Conservation (phyloP, 2,888 invertebrate genomes). For the Watsonalla binaria region DNA sequence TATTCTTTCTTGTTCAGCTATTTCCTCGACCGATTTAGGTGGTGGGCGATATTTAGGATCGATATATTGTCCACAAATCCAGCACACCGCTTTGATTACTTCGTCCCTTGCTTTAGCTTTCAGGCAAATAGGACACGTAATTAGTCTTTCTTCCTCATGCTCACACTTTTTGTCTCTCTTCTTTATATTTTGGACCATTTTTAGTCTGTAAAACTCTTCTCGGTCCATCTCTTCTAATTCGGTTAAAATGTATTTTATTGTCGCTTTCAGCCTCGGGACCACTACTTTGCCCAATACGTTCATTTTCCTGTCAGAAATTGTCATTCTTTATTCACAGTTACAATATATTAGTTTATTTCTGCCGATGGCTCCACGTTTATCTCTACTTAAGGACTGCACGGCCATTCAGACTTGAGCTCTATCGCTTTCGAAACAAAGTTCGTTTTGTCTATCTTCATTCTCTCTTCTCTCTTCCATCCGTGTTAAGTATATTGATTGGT, state of each 20-base stretch:
- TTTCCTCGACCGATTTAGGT: neutral
- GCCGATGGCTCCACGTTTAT: constrained; percentile 19
- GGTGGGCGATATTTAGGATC: constrained; percentile 2
- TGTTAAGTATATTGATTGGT: neutral
- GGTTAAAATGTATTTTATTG: constrained; percentile 28
- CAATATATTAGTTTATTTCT: constrained; percentile 9
- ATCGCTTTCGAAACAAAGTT: neutral
- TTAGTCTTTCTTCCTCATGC: neutral
- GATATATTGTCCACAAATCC: constrained; percentile 10
- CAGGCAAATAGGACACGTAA: constrained; percentile 5
- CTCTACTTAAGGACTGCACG: constrained; percentile 35
- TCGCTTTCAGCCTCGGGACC: constrained; percentile 30
- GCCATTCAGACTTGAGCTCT: constrained; percentile 6
- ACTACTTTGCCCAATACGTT: constrained; percentile 39
- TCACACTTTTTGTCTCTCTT: constrained; percentile 12
- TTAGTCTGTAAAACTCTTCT: constrained; percentile 38
- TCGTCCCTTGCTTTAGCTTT: constrained; percentile 2
- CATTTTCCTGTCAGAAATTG: constrained; percentile 33
- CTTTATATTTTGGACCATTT: constrained; percentile 30
- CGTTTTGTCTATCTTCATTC: neutral
- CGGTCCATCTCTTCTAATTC: constrained; percentile 36
- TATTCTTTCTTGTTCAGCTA: constrained; percentile 11
- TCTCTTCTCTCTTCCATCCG: neutral
- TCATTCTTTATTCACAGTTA: neutral
- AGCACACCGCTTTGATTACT: constrained; percentile 10